Conservation (phyloP, 2,888 invertebrate genomes). For the Acronicta alni region DNA sequence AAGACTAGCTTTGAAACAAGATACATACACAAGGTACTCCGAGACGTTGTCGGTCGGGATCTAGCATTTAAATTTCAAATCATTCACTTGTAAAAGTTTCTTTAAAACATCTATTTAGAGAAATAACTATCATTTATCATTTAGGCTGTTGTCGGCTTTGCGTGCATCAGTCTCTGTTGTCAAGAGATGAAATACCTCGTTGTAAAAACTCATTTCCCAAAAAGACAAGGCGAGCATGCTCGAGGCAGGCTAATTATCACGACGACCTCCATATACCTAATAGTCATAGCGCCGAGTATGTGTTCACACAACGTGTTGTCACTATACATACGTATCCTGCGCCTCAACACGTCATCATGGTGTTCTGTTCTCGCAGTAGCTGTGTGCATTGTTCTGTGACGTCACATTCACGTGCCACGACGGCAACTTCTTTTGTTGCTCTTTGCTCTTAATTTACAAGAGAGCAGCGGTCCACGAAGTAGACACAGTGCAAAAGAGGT, state of each 20-base stretch:
- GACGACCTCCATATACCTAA: slow-evolving; percentile 16
- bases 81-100: too few relatives aligned
- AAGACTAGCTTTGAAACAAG: too few relatives aligned
- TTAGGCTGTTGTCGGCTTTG: too few relatives aligned
- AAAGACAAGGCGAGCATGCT: not conserved
- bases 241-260: not conserved
- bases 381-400: slow-evolving; percentile 24
- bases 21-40: too few relatives aligned
- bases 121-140: too few relatives aligned
- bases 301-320: slow-evolving; percentile 12
- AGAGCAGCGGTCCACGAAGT: too few relatives aligned
- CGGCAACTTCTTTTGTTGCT: slow-evolving; percentile 13
- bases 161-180: too few relatives aligned
- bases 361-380: not conserved
- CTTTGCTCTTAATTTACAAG: not conserved
- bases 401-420: slow-evolving; percentile 11
- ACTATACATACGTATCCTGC: not conserved
- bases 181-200: not conserved
- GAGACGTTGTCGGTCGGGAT: too few relatives aligned
- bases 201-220: slow-evolving; percentile 12
- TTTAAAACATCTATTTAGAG: too few relatives aligned
- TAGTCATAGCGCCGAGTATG: not conserved
- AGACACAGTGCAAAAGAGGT: too few relatives aligned
- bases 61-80: too few relatives aligned
- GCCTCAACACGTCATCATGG: not conserved